Base-by-base conservation (phyloP, 2,888 invertebrate species). In the Pharmacophagus antenor region DNA sequence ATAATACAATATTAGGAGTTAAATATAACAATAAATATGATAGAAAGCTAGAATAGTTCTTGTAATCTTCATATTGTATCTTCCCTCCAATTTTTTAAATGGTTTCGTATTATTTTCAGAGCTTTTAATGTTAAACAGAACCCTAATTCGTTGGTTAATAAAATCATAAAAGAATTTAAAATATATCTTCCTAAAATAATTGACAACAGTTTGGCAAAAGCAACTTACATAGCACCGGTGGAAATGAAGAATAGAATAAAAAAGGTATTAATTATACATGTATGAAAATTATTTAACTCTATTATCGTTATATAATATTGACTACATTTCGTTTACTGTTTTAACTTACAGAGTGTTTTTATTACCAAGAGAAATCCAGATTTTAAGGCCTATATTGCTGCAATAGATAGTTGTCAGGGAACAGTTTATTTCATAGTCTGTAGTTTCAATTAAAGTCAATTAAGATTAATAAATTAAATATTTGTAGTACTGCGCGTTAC, bases 211-310 rank as follows among this genome's bases (percentile, higher is more conserved):
- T 42, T 59, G 25, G 49, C 41, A 7, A 44, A 59, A 5, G 27
- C 42, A 0, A 31, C 53, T 5, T 54, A 49, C 12, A 27, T 54
- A n/a, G 27, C 49, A 10, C 10, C 42, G 1, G 18, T 21, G 10
- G 48, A 41, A 10, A 17, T 59, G 17, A 59, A 47, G 42, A 48
- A 27, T 2, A 54, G 59, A 27, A 42, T 59, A 21, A 53, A 59
- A 54, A 48, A 18, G 59, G 59, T 54, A n/a, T 2, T 37, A n/a
- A 15, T n/a, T 37, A 4, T n/a, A 4, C n/a, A 37, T 5, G n/a
- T 37, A 37, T 37, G n/a, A n/a, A n/a, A 37, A 15, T 37, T 37
- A n/a, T n/a, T 15, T n/a, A n/a, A 37, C 3, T 3, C 5, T n/a
- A 37, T 4, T 37, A 10, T 31, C 10, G 12, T 2, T 15, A 31